A percentile compares a stretch with the other conserved stretches of the same genome.
Conservation (phyloP, 2,113 vertebrate species). For the Chloebia gouldiae region DNA sequence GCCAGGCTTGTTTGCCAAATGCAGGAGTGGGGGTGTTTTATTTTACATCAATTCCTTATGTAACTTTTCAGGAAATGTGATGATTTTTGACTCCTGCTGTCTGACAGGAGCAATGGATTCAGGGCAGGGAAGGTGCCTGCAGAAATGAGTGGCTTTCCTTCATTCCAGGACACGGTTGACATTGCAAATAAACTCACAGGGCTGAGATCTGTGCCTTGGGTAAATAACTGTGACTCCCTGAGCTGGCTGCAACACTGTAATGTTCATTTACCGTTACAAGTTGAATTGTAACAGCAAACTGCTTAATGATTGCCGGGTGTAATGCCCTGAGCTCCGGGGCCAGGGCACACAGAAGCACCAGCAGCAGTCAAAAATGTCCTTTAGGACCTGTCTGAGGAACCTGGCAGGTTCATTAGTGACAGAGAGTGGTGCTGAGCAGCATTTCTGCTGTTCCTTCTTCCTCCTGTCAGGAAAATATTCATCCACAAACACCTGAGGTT, state of each 20-base stretch:
- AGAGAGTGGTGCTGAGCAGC: background rate
- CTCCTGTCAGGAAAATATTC: background rate
- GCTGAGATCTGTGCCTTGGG: background rate
- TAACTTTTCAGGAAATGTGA: constrained; percentile 8
- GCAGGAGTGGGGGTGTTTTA: background rate
- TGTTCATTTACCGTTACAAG: background rate
- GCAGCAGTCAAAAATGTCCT: background rate
- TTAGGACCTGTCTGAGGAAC: background rate
- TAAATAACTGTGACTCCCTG: background rate
- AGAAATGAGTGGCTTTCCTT: background rate
- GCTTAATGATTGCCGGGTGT: background rate
- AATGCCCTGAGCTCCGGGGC: background rate
- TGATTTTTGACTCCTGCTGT: background rate
- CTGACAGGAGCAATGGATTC: background rate
- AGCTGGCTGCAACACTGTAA: background rate
- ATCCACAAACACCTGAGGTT: too few relatives aligned
- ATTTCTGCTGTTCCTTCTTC: background rate
- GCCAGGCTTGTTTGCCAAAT: background rate
- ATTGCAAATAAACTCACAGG: background rate
- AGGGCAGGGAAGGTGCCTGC: background rate
- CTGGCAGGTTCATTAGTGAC: background rate
- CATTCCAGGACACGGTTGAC: background rate
- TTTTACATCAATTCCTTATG: background rate
- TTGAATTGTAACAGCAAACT: background rate
- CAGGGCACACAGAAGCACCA: background rate